Base-by-base conservation (phyloP, 1,140 invertebrate genomes). In the Achroia grisella region DNA sequence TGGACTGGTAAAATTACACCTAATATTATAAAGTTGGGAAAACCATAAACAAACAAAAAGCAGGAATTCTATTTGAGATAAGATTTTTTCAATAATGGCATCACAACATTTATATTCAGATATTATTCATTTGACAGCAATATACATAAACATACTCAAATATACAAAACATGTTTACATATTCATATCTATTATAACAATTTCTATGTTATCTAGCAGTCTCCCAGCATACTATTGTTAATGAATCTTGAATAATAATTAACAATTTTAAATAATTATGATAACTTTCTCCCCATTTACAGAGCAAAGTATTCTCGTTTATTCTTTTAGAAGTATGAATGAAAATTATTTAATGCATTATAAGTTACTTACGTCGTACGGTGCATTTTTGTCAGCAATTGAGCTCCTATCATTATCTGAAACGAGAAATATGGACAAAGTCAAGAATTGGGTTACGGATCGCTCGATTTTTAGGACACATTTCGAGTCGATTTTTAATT, bases 331-430 rank as follows among this genome's bases (percentile, higher is more conserved):
- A 23, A 23, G 45, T 30, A 60, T 69, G 62, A 67, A 76, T 73
- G 62, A 68, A 71, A 67, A 61, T 56, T 39, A 39, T 47, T 40
- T 58, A 40, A 57, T 28, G 48, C 40, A 39, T 51, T 30, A 45
- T 39, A 48, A 48, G 29, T 40, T 57, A 84, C 81, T 85, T 62
- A 84, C 80, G 46, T 85, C 81, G 66, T 82, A 82, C 13, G 78
- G 77, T 49, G 56, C 78, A 82, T 82, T 85, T 73, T 78, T 85
- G 51, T 84, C 78, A 23, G 76, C 69, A 42, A 84, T 67, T 32
- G 80, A 84, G 44, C 49, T 55, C 46, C 64, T 71, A 58, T 85
- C 81, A 34, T 71, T 78, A 72, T 85, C 81, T 85, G 81, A 15
- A 82, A 48, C 41, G 35, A 44, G 52, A 49, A 65, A 59, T 78